Base-by-base conservation (phyloP, 2,888 invertebrate species). In the Drosophila paranaensis region DNA sequence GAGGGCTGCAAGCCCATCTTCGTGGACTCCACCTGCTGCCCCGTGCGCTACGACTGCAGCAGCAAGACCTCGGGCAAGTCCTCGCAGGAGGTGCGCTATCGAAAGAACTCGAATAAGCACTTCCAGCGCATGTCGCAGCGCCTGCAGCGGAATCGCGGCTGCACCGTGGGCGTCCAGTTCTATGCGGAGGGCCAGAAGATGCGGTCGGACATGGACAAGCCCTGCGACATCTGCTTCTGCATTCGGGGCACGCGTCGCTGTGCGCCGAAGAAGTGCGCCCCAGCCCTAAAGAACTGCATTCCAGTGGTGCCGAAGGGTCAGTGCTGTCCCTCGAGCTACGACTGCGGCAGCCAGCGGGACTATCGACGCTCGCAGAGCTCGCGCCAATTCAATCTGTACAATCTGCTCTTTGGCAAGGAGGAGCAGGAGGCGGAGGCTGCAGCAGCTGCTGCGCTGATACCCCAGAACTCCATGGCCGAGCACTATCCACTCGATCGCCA, bases 311-410 rank as follows among this genome's bases (percentile, higher is more conserved):
- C 95, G 56, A 94, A 94, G 43, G 97, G 96, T 2, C 96, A 97
- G 90, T 97, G 97, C 92, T 97, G 97, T 90, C 96, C 97, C 13
- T 95, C 96, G 56, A 96, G 96, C 90, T 97, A 97, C 92, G 95
- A 96, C 85, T 97, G 97, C 90, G 95, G 96, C 94, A 93, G 94
- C 65, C 90, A 90, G 56, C 94, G 94, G 78, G 90, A 92, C 50
- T 88, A 90, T 48, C 67, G 90, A 0, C 81, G 91, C 5, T 86
- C 91, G 6, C 89, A 91, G 64, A 87, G 87, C 56, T 91, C 92
- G 0, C 74, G 92, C 0, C 93, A 92, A 66, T 92, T 93, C 51
- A 92, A 92, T 78, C 82, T 93, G 0, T 92, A 91, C 50, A 92
- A 92, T 20, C 66, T 92, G 16, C 63, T 93, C 0, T 93, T 93